Evolutionary conservation across 2,797 vertebrate genomes (phyloP), one percentile per base, ranked within the genome.

Genomic region (Crocidura indochinensis): DNA sequence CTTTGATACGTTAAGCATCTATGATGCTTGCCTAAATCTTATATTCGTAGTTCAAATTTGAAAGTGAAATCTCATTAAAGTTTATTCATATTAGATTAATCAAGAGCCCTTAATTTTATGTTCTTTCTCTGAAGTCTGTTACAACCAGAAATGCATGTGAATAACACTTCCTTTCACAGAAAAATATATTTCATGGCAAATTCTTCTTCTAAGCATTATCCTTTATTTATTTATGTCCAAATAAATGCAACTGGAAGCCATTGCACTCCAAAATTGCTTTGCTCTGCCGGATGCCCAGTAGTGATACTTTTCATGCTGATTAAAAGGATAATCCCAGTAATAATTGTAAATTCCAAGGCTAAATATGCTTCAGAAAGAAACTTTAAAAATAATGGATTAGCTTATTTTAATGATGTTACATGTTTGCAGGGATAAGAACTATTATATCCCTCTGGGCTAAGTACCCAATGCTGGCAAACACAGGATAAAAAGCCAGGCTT

Each of bases 321-420:
- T 81, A 71, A 29, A 88, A 71, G 31, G 84, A 86, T 91, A 91
- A 91, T 90, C 65, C 69, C 22, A 74, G 84, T 14, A 60, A 89
- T 46, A 84, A 82, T 15, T 73, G 65, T 90, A 88, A 74, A 91
- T 80, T 67, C 64, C 62, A 84, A 88, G 74, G 77, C 78, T 92
- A 90, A 95, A 19, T 29, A 79, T 82, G 82, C 67, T 92, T 84
- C 44, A 79, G 68, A 65, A 93, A 91, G 12, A 76, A 92, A 86
- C 68, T 84, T 76, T 68, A 26, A 84, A 92, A 93, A 89, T 65
- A 93, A 91, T 6, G 49, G 72, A 93, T 94, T 74, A 79, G 64
- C 44, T 90, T 80, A 81, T 84, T 88, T 88, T 84, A 94, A 85
- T n/a, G 29, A 83, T 10, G 89, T 82, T 83, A 80, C 51, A 65